Evolutionary conservation across 2,113 vertebrate species (phyloP).

Genomic region (Halichoeres trimaculatus): DNA sequence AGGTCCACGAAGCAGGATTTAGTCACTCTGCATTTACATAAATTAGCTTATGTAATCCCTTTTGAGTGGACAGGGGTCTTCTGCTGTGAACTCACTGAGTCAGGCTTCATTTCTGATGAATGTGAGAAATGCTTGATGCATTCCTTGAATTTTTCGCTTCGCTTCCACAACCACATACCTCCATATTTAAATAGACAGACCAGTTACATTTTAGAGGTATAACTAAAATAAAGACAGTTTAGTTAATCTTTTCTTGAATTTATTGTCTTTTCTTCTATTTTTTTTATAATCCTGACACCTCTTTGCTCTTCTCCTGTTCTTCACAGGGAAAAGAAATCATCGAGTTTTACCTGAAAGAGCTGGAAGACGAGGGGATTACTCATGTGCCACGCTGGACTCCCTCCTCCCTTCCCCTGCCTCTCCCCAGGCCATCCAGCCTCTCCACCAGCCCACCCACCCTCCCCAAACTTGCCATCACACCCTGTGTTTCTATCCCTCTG

Average conservation of each 20-base stretch:
- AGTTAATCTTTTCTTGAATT: neutral
- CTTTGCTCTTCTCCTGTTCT: neutral
- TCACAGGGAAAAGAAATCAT: constrained; percentile 96
- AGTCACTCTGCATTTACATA: constrained; percentile 30
- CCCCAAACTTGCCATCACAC: constrained; percentile 54
- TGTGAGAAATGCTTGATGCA: neutral
- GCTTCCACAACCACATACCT: neutral
- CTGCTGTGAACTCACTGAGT: constrained; percentile 20
- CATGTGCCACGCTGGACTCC: constrained; percentile 90
- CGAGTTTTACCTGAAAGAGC: constrained; percentile 93
- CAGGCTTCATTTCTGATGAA: constrained; percentile 2
- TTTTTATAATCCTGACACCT: neutral
- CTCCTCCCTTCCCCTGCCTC: constrained; percentile 42
- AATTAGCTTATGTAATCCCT: constrained; percentile 44
- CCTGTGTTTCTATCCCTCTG: constrained; percentile 38
- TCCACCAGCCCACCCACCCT: constrained; percentile 65
- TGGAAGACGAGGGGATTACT: constrained; percentile 91
- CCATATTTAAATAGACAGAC: neutral
- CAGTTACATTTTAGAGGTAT: neutral
- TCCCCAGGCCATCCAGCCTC: constrained; percentile 66
- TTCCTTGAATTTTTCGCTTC: neutral
- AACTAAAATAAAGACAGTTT: neutral
- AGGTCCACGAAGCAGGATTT: constrained; percentile 25
- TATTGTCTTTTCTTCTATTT: neutral
- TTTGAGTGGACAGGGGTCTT: constrained; percentile 32